phyloP scores from a whole-genome alignment of 2,113 vertebrate species.

The Phodopus roborovskii region DNA sequence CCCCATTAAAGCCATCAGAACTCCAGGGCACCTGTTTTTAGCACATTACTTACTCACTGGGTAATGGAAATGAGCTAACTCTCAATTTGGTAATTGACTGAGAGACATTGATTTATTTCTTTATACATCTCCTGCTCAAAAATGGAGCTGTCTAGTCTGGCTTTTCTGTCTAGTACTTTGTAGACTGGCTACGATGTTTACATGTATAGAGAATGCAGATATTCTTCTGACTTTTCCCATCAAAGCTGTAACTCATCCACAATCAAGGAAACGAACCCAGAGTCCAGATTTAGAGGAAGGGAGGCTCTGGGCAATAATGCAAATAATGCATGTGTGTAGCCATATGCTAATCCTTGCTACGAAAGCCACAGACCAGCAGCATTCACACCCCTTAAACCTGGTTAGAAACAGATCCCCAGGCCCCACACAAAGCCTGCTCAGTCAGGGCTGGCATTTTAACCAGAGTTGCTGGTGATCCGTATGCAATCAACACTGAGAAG shows the following conservation, averaged over 20 bases:
- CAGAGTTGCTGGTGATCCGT: neutral
- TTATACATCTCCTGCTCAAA: constrained; percentile 26
- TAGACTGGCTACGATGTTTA: constrained; percentile 21
- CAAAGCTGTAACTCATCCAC: neutral
- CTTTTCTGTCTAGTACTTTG: constrained; percentile 36
- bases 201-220: constrained; percentile 21
- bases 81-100: constrained; percentile 55
- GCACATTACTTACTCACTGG: neutral
- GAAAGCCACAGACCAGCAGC: neutral
- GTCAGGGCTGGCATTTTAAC: neutral
- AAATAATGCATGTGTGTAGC: neutral
- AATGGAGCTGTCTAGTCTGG: neutral
- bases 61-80: constrained; percentile 53
- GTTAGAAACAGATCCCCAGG: neutral
- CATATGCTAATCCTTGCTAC: neutral
- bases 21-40: neutral
- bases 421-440: fast-evolving
- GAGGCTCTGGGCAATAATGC: neutral
- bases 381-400: neutral
- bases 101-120: constrained; percentile 58
- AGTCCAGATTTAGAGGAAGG: neutral
- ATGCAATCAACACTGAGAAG: neutral
- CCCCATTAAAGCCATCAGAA: constrained; percentile 16
- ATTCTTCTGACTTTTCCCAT: constrained; percentile 28
- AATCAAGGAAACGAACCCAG: neutral